Conservation (phyloP, 2,888 invertebrate species). For the Oxystoma pomonae region DNA sequence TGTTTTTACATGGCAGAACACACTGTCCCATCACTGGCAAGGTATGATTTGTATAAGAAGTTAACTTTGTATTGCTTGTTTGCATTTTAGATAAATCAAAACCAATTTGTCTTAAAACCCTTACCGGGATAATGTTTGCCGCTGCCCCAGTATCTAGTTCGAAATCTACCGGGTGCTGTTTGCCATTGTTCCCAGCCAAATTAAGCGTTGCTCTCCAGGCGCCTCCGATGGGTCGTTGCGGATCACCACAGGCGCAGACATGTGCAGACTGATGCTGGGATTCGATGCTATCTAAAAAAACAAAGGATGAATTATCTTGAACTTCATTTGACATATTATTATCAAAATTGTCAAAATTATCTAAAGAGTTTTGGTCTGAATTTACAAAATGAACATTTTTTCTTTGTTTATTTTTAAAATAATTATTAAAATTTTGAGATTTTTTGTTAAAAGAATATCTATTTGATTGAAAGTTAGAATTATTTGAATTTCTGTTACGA, state of each 20-base stretch:
- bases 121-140: conserved; percentile 9
- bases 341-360: not conserved
- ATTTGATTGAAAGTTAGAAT: not conserved
- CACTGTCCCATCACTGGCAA: not conserved
- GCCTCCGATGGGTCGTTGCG: too few relatives aligned
- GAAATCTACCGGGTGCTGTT: not conserved
- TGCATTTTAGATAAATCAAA: conserved; percentile 3
- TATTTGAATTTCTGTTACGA: not conserved
- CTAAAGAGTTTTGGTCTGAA: not conserved
- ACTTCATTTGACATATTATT: not conserved
- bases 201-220: too few relatives aligned
- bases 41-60: conserved; percentile 2
- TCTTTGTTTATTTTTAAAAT: not conserved
- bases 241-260: too few relatives aligned
- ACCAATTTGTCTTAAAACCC: not conserved
- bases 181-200: too few relatives aligned
- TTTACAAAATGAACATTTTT: not conserved
- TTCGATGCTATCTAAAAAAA: not conserved
- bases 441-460: not conserved
- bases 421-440: not conserved
- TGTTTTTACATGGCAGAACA: not conserved
- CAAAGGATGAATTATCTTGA: not conserved
- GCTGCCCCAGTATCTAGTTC: conserved; percentile 7
- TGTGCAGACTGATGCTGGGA: not conserved
- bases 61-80: conserved; percentile 7